These are phyloP conservation scores for Sciurus vulgaris DNA, from an alignment of 2,797 vertebrate species.

Conservation along the genomic window DNA sequence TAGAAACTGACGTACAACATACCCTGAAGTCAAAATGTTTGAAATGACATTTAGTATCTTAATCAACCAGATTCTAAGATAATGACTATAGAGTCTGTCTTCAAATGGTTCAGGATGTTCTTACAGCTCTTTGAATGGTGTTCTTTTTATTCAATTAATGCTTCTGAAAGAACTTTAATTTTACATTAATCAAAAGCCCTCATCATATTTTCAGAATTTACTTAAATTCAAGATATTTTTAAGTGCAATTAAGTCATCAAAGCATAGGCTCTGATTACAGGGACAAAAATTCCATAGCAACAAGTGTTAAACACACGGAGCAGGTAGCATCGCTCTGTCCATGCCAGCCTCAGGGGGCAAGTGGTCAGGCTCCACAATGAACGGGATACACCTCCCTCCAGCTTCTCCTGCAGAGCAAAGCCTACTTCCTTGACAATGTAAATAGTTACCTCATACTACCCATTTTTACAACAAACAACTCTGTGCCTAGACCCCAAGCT, in stretches of 20 bases:
- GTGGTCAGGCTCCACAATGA: background rate
- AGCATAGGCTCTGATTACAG: conserved; percentile 66
- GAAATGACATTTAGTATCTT: background rate
- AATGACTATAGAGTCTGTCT: background rate
- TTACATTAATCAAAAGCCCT: conserved; percentile 72
- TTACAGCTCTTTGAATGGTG: background rate
- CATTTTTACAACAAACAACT: conserved; percentile 1
- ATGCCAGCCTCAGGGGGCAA: background rate
- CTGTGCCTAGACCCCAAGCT: background rate
- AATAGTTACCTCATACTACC: conserved; percentile 82
- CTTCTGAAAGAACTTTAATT: conserved; percentile 68
- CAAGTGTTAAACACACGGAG: background rate
- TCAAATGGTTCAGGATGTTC: background rate
- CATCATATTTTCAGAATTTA: conserved; percentile 54
- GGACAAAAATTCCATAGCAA: conserved; percentile 61
- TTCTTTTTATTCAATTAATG: conserved; percentile 68
- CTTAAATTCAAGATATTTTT: conserved; percentile 23
- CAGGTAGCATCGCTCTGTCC: background rate
- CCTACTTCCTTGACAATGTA: conserved; percentile 88
- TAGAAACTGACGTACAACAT: conserved; percentile 14
- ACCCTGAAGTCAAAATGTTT: conserved; percentile 6
- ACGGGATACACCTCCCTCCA: background rate
- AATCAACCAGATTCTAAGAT: conserved; percentile 48
- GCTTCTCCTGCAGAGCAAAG: background rate
- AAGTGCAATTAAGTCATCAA: conserved; percentile 68